Conservation (phyloP, 2,888 invertebrate genomes). For the Eupeodes latifasciatus region DNA sequence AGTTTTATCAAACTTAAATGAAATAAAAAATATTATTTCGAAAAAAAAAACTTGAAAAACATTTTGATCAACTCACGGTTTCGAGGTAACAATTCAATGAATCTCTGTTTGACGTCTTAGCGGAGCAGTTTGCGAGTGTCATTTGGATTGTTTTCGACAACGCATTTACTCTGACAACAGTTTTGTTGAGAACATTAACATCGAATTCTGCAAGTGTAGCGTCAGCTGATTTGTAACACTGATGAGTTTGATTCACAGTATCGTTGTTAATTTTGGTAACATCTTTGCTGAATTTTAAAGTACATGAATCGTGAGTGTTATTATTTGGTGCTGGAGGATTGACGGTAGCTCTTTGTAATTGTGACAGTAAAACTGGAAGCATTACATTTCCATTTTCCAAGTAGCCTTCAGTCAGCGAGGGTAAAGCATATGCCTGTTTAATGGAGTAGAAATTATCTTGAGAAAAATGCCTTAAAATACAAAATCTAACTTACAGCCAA, state of each 20-base stretch:
- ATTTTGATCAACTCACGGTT: constrained; percentile 15
- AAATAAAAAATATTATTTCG: background rate
- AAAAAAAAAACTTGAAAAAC: background rate
- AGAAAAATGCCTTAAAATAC: no score
- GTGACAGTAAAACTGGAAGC: background rate
- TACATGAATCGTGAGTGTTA: background rate
- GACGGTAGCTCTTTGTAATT: background rate
- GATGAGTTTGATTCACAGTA: constrained; percentile 25
- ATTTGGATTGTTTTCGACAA: background rate
- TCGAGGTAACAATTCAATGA: constrained; percentile 19
- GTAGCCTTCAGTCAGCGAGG: background rate
- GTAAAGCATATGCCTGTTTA: constrained; percentile 36
- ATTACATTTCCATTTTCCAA: background rate
- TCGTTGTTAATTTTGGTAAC: constrained; percentile 1
- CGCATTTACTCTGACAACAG: background rate
- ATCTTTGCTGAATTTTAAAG: background rate
- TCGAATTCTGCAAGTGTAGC: background rate
- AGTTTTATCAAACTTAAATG: constrained; percentile 30
- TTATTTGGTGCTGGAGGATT: background rate
- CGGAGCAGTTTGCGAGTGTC: constrained; percentile 5
- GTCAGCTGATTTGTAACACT: constrained; percentile 3
- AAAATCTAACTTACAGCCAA: constrained; percentile 33
- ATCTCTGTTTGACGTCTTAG: background rate
- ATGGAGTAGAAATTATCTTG: background rate
- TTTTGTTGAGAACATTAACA: background rate